Evolutionary conservation across 1,140 invertebrate genomes (phyloP), one percentile per base, ranked within the genome.

Genomic region (Bradysia coprophila): DNA sequence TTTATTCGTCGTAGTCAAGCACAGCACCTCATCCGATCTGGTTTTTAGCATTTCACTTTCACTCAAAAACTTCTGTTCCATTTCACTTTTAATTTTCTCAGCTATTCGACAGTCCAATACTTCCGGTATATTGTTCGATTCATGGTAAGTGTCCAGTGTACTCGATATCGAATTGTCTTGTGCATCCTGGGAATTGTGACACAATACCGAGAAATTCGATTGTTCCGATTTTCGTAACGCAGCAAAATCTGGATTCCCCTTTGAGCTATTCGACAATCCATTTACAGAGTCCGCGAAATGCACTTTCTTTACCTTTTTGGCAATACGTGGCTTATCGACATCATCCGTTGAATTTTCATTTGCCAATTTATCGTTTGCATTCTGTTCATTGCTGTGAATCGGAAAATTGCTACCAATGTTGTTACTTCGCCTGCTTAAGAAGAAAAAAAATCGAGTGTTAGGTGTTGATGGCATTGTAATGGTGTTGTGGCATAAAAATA

Each of bases 61-160:
- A 5, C 5, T 11, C 6, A 9, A 6, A 9, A 36, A 45, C 31
- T 50, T 50, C 16, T 50, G 54, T 47, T 60, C 58, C 44, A 61
- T 40, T n/a, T 60, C 58, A 44, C 55, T 60, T 38, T 61, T 59
- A 43, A 61, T 60, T 45, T 61, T 60, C 46, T 61, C 57, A 5
- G 57, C 58, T 2, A 61, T 61, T 44, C 58, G 52, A 21, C 58
- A 61, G 36, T 61, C 58, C 0, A 61, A 46, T 15, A 61, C 56
- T 42, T 61, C 58, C n/a, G 58, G 55, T 33, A 60, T 31, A 2
- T 31, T 39, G 34, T 34, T 41, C 13, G 21, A 24, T 6, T 37
- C 34, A n/a, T n/a, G n/a, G 37, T 51, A 47, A 13, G 28, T 38
- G 8, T 42, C 37, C 11, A 38, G 16, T 38, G 21, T 42, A 28